These are phyloP conservation scores for Cathartes aura DNA, from an alignment of 2,113 vertebrate genomes.

Conservation along the genomic window DNA sequence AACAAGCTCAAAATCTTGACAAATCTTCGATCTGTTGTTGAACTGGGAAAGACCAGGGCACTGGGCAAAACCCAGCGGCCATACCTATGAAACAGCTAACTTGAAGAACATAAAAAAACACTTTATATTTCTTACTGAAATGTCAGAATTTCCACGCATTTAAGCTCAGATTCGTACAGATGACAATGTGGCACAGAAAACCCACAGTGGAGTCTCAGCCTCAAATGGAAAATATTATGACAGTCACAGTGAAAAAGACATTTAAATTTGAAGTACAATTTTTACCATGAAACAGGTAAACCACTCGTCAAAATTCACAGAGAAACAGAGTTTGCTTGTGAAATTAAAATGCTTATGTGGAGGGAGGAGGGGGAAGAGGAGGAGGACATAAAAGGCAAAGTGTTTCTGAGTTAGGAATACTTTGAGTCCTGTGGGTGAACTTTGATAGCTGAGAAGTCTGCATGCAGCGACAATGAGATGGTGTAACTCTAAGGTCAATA, in stretches of 20 bases:
- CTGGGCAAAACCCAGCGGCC: constrained; percentile 46
- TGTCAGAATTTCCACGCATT: constrained; percentile 60
- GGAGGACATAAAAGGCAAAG: neutral
- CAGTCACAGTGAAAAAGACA: constrained; percentile 53
- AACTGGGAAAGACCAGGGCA: constrained; percentile 38
- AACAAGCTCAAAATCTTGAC: neutral
- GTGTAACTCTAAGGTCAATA: constrained; percentile 58
- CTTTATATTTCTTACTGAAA: constrained; percentile 26
- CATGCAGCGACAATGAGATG: neutral
- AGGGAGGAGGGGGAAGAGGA: neutral
- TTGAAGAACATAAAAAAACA: neutral
- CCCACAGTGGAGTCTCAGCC: constrained; percentile 55
- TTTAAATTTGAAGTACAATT: constrained; percentile 43
- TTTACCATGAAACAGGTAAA: constrained; percentile 60
- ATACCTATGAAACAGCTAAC: neutral
- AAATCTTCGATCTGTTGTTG: neutral
- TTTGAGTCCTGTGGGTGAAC: constrained; percentile 41
- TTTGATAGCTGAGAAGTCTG: constrained; percentile 51
- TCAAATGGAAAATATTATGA: constrained; percentile 63
- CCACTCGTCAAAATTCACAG: neutral
- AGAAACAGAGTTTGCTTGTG: neutral
- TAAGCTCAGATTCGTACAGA: constrained; percentile 35
- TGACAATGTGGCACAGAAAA: constrained; percentile 55
- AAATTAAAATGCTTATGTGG: neutral
- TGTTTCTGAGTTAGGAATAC: constrained; percentile 30